These are phyloP conservation scores for Aphelenchoides bicaudatus DNA, from an alignment of 2,888 invertebrate genomes.

Conservation along the genomic window DNA sequence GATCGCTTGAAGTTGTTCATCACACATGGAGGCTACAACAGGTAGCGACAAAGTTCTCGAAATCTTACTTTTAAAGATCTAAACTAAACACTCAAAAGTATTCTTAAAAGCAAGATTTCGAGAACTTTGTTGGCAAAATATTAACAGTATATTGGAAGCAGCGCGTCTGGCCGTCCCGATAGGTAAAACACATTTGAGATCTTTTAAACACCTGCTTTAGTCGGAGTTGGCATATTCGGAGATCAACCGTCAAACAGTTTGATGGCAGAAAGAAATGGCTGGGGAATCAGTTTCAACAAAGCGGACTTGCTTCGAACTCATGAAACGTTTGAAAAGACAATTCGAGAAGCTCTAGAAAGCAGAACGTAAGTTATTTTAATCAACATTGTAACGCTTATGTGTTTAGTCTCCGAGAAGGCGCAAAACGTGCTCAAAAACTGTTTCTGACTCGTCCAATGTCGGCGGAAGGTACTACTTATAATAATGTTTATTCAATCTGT, in stretches of 20 bases:
- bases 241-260: constrained; percentile 40
- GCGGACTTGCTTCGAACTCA: constrained; percentile 21
- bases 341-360: constrained; percentile 13
- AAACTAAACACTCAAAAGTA: too few species aligned
- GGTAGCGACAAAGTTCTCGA: too few species aligned
- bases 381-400: background rate
- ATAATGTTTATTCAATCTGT: too few species aligned
- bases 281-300: constrained; percentile 39
- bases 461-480: too few species aligned
- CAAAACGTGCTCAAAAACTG: constrained; percentile 6
- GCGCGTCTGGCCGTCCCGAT: constrained; percentile 43
- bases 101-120: too few species aligned
- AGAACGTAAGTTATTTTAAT: constrained; percentile 14
- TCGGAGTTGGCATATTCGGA: constrained; percentile 33
- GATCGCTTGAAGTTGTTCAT: constrained; percentile 42
- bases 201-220: too few species aligned
- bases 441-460: constrained; percentile 10
- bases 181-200: constrained; percentile 35
- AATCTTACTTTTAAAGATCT: too few species aligned
- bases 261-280: constrained; percentile 42
- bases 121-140: too few species aligned
- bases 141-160: constrained; percentile 53
- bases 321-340: constrained; percentile 14
- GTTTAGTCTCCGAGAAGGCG: background rate
- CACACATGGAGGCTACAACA: constrained; percentile 53